Evolutionary conservation across 2,113 vertebrate species (phyloP), one percentile per base, ranked within the genome.

Genomic region (Triplophysa rosa): DNA sequence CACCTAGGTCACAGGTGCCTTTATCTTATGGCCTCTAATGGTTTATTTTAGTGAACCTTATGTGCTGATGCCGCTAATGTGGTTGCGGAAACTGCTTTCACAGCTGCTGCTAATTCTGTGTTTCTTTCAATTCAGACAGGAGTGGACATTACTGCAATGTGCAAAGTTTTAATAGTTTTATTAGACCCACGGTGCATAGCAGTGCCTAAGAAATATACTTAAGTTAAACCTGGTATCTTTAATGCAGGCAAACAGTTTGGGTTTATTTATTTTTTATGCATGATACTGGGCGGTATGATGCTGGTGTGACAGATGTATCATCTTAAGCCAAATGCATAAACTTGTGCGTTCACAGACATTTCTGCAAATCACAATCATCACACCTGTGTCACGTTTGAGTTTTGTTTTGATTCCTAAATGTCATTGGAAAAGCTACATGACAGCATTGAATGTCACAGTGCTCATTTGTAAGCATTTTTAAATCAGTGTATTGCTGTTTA

Each of bases 281-380:
- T 78, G 58, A 42, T 49, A 78, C 69, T 58, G 47, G 23, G 74
- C 70, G 49, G 71, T 47, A 74, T 67, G 37, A 49, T 65, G 62
- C 70, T 78, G 63, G 67, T 71, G 49, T 62, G 54, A 59, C 29
- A 68, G 49, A 63, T 77, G 66, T 69, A 78, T 78, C 68, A 80
- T 78, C 62, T 33, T 47, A 80, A 72, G 40, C 40, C 49, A 54
- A 54, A 67, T 62, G 66, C 62, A 84, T 21, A 73, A 63, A 59
- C 65, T 58, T 76, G 65, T 11, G 8, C 23, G 17, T 26, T 49
- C 56, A 69, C 9, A 62, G 58, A 83, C 62, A 45, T 81, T 77
- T 78, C 21, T 63, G 45, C 29, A 84, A 80, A 29, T 73, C 75
- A 70, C 84, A 65, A 45, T 82, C 70, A 85, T 80, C 68, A 76